These are phyloP conservation scores for Osedax fenrisi DNA, from an alignment of 2,888 invertebrate genomes.

Conservation along the genomic window DNA sequence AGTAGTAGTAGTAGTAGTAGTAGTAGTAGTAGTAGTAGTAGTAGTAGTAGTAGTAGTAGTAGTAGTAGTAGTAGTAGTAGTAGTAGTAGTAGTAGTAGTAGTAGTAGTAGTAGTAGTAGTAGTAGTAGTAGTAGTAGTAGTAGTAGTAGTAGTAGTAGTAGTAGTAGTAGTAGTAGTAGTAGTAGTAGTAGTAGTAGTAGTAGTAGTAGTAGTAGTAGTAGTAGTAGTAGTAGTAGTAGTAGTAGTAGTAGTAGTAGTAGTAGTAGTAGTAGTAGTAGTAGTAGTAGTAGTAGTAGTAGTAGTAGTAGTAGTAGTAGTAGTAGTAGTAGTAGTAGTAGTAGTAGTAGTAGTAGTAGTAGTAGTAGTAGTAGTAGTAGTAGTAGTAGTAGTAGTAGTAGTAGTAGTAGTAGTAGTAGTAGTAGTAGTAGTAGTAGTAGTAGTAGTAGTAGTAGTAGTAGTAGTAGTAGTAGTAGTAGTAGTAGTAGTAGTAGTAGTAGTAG, in stretches of 20 bases:
- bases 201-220: neutral
- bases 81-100: neutral
- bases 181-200: neutral
- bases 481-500: conserved; percentile 30
- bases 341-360: no score
- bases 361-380: no score
- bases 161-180: neutral
- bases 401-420: conserved; percentile 29
- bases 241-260: conserved; percentile 16
- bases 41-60: neutral
- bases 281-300: conserved; percentile 16
- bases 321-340: no score
- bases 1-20: conserved; percentile 1
- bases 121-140: neutral
- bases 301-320: conserved; percentile 16
- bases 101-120: neutral
- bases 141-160: neutral
- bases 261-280: conserved; percentile 16
- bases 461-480: conserved; percentile 31
- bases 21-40: neutral
- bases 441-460: conserved; percentile 32
- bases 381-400: no score
- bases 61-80: neutral
- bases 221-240: conserved; percentile 2
- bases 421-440: conserved; percentile 31